Evolutionary conservation across 2,113 vertebrate species (phyloP), one percentile per base, ranked within the genome.

Genomic region (Pachycephala philippinensis): DNA sequence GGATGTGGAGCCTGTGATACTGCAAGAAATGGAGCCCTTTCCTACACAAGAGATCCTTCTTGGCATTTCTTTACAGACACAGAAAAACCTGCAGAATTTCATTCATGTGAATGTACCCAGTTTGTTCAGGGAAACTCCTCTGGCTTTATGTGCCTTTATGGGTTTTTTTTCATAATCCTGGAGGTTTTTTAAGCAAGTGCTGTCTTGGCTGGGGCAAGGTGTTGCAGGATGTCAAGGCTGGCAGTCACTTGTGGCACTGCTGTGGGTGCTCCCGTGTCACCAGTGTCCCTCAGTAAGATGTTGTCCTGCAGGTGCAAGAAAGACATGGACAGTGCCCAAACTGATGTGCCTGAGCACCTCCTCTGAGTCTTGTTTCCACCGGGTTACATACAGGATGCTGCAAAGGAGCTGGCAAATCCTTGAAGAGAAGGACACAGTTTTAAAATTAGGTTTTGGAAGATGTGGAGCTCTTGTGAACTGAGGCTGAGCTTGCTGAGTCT

Each of bases 191-290:
- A 83, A 47, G 57, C 11, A 26, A 20, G 22, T 4, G 11, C 35
- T 44, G 9, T 44, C 31, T 57, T 30, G 42, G 21, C 3, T 20
- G 53, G 54, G 50, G 33, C 40, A 40, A 52, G 49, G 7, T 44
- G 49, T 6, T 75, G 60, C 37, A 50, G 60, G 64, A 13, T 45
- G 56, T n/a, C 64, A 28, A 7, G 50, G 31, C 64, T 86, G 50
- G 24, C 31, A 33, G n/a, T 45, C 35, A 10, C 44, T 10, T 15
- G 2, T 7, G 37, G 42, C 49, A 39, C 9, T 3, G 5, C 37
- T 30, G 23, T 31, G 37, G 11, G 8, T 5, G 7, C 8, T 87
- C 39, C 72, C 0, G 0, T 77, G 49, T 35, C 50, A 77, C 33
- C 15, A 15, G 23, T 7, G 60, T 33, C 65, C 81, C 40, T 72